Evolutionary conservation across 35 echinoderm and acorn worm genomes (phyloP).

Genomic region (Hemicentrotus pulcherrimus): DNA sequence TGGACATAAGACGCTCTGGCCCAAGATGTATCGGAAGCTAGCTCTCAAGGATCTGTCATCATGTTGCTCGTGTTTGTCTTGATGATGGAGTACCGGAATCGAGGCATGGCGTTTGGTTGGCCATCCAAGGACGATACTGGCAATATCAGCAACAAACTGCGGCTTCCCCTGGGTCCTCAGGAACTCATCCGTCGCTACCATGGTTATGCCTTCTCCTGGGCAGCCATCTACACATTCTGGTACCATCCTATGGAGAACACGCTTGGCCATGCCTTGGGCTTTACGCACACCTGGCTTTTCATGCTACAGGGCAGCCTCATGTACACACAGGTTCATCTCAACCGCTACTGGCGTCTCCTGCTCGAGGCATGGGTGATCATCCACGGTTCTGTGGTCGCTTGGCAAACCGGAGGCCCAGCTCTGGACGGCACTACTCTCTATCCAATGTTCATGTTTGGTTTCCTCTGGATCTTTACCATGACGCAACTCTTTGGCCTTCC

Average conservation of each 20-base stretch:
- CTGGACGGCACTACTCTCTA: slow-evolving; percentile 68
- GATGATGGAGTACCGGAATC: slow-evolving; percentile 83
- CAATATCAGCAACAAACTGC: slow-evolving; percentile 63
- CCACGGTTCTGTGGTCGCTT: slow-evolving; percentile 77
- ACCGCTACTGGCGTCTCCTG: slow-evolving; percentile 81
- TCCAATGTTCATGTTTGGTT: slow-evolving; percentile 93
- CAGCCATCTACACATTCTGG: slow-evolving; percentile 94
- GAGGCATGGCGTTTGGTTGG: slow-evolving; percentile 92
- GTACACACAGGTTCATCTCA: slow-evolving; percentile 87
- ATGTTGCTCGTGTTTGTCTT: slow-evolving; percentile 89
- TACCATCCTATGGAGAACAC: slow-evolving; percentile 99
- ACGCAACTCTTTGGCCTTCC: slow-evolving; percentile 82
- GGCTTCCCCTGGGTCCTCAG: slow-evolving; percentile 68
- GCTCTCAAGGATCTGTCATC: slow-evolving; percentile 93
- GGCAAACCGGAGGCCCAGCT: slow-evolving; percentile 83
- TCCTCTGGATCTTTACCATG: slow-evolving; percentile 85
- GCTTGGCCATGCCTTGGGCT: slow-evolving; percentile 77
- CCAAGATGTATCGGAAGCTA: slow-evolving; percentile 84
- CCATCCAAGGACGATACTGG: slow-evolving; percentile 59
- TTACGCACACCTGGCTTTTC: slow-evolving; percentile 81
- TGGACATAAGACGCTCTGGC: slow-evolving; percentile 82
- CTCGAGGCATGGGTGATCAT: slow-evolving; percentile 83
- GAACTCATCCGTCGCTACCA: slow-evolving; percentile 84
- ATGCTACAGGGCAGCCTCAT: slow-evolving; percentile 95
- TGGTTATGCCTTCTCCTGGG: slow-evolving; percentile 93